These are phyloP conservation scores for Alcis repandata DNA, from an alignment of 2,888 invertebrate species.

Conservation along the genomic window DNA sequence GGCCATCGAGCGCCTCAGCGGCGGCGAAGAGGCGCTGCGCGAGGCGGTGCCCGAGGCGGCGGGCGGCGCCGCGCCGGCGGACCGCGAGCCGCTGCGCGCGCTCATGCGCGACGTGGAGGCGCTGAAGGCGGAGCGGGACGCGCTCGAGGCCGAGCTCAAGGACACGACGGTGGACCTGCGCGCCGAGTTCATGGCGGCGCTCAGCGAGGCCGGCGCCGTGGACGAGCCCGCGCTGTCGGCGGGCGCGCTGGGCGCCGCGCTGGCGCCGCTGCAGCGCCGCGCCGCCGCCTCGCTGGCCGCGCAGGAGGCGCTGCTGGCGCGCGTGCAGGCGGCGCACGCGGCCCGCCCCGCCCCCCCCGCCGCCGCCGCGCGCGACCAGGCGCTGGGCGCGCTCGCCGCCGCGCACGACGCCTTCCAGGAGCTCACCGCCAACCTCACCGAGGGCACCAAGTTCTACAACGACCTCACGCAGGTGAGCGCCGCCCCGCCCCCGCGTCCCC, in stretches of 20 bases:
- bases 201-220: conserved; percentile 93
- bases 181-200: conserved; percentile 70
- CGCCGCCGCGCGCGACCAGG: conserved; percentile 88
- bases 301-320: conserved; percentile 86
- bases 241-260: conserved; percentile 92
- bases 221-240: conserved; percentile 93
- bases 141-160: conserved; percentile 91
- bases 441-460: conserved; percentile 98
- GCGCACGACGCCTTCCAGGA: conserved; percentile 97
- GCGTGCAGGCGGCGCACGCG: conserved; percentile 72
- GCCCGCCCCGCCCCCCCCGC: conserved; percentile 87
- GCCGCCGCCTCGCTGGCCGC: conserved; percentile 88
- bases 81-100: conserved; percentile 86
- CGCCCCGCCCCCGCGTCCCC: background rate
- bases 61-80: conserved; percentile 74
- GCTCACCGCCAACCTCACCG: conserved; percentile 95
- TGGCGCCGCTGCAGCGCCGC: conserved; percentile 88
- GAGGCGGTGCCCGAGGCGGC: conserved; percentile 91
- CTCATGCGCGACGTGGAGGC: conserved; percentile 94
- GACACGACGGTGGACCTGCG: conserved; percentile 88
- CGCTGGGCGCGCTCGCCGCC: conserved; percentile 94
- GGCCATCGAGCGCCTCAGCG: conserved; percentile 94
- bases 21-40: conserved; percentile 89
- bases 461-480: conserved; percentile 92
- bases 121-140: conserved; percentile 95